phyloP scores from a whole-genome alignment of 2,888 invertebrate species.

The Epirrhoe alternata region DNA sequence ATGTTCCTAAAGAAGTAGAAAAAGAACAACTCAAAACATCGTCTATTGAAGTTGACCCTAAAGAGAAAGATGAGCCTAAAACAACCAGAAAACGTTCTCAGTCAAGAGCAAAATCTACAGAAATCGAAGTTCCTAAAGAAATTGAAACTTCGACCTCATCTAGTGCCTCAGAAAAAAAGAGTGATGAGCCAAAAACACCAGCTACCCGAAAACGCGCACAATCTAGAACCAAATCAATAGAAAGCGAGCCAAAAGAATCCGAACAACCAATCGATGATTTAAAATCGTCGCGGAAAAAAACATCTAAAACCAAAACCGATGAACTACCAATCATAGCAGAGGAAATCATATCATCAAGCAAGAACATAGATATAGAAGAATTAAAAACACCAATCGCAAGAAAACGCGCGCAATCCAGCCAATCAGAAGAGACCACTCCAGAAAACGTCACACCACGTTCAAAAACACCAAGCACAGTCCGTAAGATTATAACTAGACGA shows the following conservation, averaged over 20 bases:
- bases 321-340: slow-evolving; percentile 23
- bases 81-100: slow-evolving; percentile 39
- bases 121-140: slow-evolving; percentile 16
- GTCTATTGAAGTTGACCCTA: slow-evolving; percentile 15
- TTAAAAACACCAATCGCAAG: slow-evolving; percentile 63
- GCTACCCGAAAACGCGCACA: slow-evolving; percentile 65
- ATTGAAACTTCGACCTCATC: not conserved
- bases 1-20: slow-evolving; percentile 8
- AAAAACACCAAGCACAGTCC: slow-evolving; percentile 67
- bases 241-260: slow-evolving; percentile 48
- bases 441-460: slow-evolving; percentile 53
- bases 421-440: slow-evolving; percentile 54
- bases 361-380: slow-evolving; percentile 45
- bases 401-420: slow-evolving; percentile 65
- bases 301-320: slow-evolving; percentile 52
- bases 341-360: slow-evolving; percentile 6
- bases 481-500: slow-evolving; percentile 71
- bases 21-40: not conserved
- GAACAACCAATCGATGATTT: slow-evolving; percentile 53
- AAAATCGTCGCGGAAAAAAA: slow-evolving; percentile 64
- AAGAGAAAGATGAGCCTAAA: slow-evolving; percentile 23
- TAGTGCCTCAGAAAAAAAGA: not conserved
- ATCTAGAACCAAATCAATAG: slow-evolving; percentile 35
- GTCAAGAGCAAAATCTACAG: slow-evolving; percentile 28
- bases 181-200: slow-evolving; percentile 48